Conservation (phyloP, 2,888 invertebrate species). For the Diarsia brunnea region DNA sequence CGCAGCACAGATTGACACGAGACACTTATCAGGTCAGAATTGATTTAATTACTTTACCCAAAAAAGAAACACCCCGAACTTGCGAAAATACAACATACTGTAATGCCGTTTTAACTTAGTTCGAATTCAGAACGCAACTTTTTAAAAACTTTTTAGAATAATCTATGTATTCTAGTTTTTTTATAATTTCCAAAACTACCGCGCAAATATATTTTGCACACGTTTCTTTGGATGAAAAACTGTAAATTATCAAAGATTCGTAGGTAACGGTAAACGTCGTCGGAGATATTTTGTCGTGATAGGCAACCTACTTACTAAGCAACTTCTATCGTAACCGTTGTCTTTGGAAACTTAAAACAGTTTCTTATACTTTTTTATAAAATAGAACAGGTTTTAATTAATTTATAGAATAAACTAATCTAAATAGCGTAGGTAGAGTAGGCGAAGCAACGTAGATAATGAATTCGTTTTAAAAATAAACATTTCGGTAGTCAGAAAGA, state of each 20-base stretch:
- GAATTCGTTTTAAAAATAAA: constrained; percentile 23
- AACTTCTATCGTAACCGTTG: constrained; percentile 52
- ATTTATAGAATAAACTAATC: constrained; percentile 8
- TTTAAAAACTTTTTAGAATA: constrained; percentile 7
- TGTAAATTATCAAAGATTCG: constrained; percentile 25
- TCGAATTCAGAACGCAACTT: constrained; percentile 32
- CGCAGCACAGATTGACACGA: constrained; percentile 85
- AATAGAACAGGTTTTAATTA: constrained; percentile 17
- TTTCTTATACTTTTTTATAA: constrained; percentile 17
- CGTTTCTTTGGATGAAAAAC: neutral
- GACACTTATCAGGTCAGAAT: constrained; percentile 86
- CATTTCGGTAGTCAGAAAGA: neutral
- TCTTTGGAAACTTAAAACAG: constrained; percentile 21
- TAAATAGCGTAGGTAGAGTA: neutral
- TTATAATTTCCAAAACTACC: neutral
- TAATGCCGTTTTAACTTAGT: neutral
- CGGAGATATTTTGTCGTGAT: constrained; percentile 47
- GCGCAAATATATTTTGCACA: constrained; percentile 4
- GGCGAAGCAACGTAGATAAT: neutral
- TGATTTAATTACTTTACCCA: neutral
- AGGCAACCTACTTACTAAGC: constrained; percentile 61
- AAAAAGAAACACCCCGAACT: neutral
- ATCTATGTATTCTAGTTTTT: neutral
- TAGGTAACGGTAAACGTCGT: constrained; percentile 56
- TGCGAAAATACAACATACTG: neutral